phyloP scores from a whole-genome alignment of 2,888 invertebrate genomes.

The Lycocerus yunnanus region DNA sequence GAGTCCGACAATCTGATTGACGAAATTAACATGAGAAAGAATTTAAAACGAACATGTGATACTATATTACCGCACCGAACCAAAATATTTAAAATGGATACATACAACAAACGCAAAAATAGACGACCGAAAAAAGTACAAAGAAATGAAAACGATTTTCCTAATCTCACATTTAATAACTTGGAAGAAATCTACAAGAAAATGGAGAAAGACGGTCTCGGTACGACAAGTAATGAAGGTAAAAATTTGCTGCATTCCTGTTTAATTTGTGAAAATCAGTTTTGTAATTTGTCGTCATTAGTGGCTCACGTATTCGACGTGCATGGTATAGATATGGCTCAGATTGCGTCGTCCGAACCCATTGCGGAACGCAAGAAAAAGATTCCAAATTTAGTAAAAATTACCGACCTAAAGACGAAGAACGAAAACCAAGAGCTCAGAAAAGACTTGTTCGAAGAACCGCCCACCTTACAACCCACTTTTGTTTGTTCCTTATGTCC shows the following conservation, averaged over 20 bases:
- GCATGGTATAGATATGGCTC: constrained; percentile 59
- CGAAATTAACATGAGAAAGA: constrained; percentile 49
- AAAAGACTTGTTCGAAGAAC: constrained; percentile 17
- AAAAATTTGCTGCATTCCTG: constrained; percentile 55
- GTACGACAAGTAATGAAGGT: constrained; percentile 19
- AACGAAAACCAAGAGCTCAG: constrained; percentile 2
- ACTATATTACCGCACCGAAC: constrained; percentile 33
- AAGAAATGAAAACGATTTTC: neutral
- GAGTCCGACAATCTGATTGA: constrained; percentile 46
- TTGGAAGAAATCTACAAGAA: constrained; percentile 21
- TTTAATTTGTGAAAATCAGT: constrained; percentile 59
- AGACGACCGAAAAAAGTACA: constrained; percentile 52
- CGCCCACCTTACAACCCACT: constrained; percentile 26
- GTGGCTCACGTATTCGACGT: constrained; percentile 59
- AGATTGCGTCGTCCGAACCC: constrained; percentile 44
- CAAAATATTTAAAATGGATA: constrained; percentile 48
- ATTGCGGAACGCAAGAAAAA: constrained; percentile 47
- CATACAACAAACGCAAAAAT: constrained; percentile 51
- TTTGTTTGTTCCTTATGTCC: constrained; percentile 50
- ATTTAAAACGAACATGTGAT: constrained; percentile 46
- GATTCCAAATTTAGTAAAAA: constrained; percentile 52
- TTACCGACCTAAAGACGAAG: constrained; percentile 48
- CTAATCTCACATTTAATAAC: constrained; percentile 30
- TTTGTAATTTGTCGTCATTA: constrained; percentile 55
- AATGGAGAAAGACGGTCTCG: neutral